Conservation (phyloP, 2,888 invertebrate genomes). For the Nebria brevicollis region DNA sequence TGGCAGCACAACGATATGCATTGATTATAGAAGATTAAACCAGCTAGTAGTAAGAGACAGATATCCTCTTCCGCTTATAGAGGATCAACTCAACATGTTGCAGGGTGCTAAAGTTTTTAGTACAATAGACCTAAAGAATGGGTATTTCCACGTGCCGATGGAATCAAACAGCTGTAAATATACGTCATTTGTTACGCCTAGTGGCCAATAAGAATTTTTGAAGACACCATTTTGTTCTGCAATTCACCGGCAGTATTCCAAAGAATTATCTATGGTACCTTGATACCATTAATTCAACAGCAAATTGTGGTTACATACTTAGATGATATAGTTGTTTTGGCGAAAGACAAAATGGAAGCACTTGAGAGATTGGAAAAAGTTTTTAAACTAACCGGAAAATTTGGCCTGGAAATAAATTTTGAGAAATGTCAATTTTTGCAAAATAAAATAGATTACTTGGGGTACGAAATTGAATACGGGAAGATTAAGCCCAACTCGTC, state of each 20-base stretch:
- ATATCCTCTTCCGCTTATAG: slow-evolving; percentile 52
- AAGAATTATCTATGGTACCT: slow-evolving; percentile 49
- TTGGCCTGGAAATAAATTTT: slow-evolving; percentile 54
- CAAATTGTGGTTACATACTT: slow-evolving; percentile 49
- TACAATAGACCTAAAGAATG: slow-evolving; percentile 52
- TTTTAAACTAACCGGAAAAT: slow-evolving; percentile 49
- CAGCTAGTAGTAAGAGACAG: slow-evolving; percentile 49
- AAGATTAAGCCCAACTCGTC: slow-evolving; percentile 35
- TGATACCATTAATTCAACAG: slow-evolving; percentile 51
- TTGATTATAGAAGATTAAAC: slow-evolving; percentile 52
- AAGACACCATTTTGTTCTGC: too few relatives aligned
- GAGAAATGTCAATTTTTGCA: slow-evolving; percentile 58
- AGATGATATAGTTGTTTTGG: slow-evolving; percentile 51
- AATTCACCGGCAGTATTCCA: too few relatives aligned
- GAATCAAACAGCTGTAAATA: slow-evolving; percentile 47
- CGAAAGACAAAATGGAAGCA: slow-evolving; percentile 48
- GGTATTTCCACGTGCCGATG: slow-evolving; percentile 54
- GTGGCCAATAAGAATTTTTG: too few relatives aligned
- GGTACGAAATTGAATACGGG: slow-evolving; percentile 26
- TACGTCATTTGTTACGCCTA: too few relatives aligned
- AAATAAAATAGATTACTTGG: slow-evolving; percentile 45
- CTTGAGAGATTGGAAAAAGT: slow-evolving; percentile 51
- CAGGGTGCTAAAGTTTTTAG: slow-evolving; percentile 47
- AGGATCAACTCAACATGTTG: slow-evolving; percentile 50
- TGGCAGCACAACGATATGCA: slow-evolving; percentile 49